These are phyloP conservation scores for Gonioctena quinquepunctata DNA, from an alignment of 1,140 invertebrate genomes.

Conservation along the genomic window DNA sequence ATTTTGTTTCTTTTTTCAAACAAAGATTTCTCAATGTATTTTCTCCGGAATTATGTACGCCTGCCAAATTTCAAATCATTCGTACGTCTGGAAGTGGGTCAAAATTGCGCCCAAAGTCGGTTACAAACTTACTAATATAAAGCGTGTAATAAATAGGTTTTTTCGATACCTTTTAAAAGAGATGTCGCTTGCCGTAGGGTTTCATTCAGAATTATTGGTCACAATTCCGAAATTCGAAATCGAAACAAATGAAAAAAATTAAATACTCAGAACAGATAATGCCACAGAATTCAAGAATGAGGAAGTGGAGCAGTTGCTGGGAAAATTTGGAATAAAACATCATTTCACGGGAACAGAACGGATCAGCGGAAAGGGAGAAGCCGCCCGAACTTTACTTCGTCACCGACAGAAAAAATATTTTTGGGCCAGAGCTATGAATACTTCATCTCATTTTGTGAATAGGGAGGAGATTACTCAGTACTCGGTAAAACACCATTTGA, in stretches of 20 bases:
- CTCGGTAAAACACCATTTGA: neutral
- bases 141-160: no score
- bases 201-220: no score
- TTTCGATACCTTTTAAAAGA: no score
- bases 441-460: neutral
- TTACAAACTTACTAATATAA: no score
- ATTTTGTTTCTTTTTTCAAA: no score
- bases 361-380: neutral
- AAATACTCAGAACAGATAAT: neutral
- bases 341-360: neutral
- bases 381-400: neutral
- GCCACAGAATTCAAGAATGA: neutral
- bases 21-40: no score
- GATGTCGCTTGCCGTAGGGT: no score
- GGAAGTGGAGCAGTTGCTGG: neutral
- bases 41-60: no score
- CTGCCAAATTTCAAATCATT: no score
- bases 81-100: no score
- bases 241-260: neutral
- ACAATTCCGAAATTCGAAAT: neutral
- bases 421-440: neutral
- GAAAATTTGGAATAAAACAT: neutral
- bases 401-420: neutral
- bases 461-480: neutral
- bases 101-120: no score